These are phyloP conservation scores for Atopsyche davidsoni DNA, from an alignment of 1,140 invertebrate genomes.

Conservation along the genomic window DNA sequence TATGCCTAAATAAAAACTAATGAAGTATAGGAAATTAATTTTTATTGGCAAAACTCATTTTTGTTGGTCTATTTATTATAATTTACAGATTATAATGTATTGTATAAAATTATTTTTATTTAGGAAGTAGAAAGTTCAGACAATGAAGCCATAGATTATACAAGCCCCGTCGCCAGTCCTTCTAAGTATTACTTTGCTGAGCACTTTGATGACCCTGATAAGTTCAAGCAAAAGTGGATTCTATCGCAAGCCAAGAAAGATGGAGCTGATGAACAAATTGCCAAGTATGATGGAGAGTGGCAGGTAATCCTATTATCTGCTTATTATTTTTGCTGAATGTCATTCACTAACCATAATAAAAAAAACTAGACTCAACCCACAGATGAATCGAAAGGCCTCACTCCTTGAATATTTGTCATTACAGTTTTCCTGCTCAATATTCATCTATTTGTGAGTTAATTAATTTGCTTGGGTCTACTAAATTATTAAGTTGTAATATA, in stretches of 20 bases:
- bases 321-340: background rate
- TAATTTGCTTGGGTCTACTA: too few relatives aligned
- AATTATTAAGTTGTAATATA: too few relatives aligned
- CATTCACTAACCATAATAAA: background rate
- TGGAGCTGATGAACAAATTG: constrained; percentile 81
- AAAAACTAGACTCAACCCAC: too few relatives aligned
- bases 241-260: constrained; percentile 92
- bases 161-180: constrained; percentile 53
- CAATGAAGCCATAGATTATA: constrained; percentile 40
- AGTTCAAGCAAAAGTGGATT: constrained; percentile 77
- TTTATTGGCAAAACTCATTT: too few relatives aligned
- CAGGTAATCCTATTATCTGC: constrained; percentile 35
- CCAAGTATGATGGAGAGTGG: constrained; percentile 90
- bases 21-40: too few relatives aligned
- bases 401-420: too few relatives aligned
- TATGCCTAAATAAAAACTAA: too few relatives aligned
- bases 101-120: constrained; percentile 1
- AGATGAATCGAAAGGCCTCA: too few relatives aligned
- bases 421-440: too few relatives aligned
- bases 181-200: constrained; percentile 74
- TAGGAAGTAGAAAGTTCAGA: constrained; percentile 18
- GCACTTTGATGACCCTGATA: constrained; percentile 76
- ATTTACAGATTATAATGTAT: background rate
- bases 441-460: too few relatives aligned
- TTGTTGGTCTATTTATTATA: background rate